Percentiles rank a stretch among this genome's conserved stretches.
Evolutionary conservation across 2,113 vertebrate genomes (phyloP).

Genomic region (Scortum barcoo): DNA sequence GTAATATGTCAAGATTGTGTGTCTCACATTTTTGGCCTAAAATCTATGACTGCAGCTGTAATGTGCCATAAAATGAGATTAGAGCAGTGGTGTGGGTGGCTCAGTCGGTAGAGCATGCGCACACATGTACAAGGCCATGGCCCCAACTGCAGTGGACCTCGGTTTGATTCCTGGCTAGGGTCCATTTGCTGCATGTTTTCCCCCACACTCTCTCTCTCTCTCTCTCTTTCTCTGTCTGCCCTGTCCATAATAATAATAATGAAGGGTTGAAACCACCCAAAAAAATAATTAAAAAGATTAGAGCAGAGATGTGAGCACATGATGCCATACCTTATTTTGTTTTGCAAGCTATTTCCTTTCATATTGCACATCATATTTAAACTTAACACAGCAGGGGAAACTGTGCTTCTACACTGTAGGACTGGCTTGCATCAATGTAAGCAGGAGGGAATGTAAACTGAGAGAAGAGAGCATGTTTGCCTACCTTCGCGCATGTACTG

Average conservation of each 20-base stretch:
- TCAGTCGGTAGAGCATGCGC: no score
- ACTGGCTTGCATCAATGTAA: slow-evolving; percentile 49
- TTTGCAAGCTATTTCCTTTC: not conserved
- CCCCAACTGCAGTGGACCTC: no score
- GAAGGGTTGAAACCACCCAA: no score
- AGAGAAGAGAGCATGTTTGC: slow-evolving; percentile 29
- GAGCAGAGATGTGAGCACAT: not conserved
- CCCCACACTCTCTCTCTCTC: no score
- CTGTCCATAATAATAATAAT: no score
- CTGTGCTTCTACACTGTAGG: slow-evolving; percentile 37
- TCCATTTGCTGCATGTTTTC: no score
- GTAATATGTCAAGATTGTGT: not conserved
- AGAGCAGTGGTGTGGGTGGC: not conserved
- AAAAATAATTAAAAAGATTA: no score
- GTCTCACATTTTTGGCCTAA: not conserved
- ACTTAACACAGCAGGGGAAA: slow-evolving; percentile 8
- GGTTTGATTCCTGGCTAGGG: no score
- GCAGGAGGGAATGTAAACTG: slow-evolving; percentile 68
- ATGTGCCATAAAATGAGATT: not conserved
- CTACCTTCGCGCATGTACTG: slow-evolving; percentile 16
- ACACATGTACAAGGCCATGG: no score
- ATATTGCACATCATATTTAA: slow-evolving; percentile 8
- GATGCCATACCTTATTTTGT: slow-evolving; percentile 12
- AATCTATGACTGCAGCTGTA: not conserved
- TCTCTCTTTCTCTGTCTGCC: no score